phyloP scores from a whole-genome alignment of 1,140 invertebrate species.

The Macrostomum lignano region DNA sequence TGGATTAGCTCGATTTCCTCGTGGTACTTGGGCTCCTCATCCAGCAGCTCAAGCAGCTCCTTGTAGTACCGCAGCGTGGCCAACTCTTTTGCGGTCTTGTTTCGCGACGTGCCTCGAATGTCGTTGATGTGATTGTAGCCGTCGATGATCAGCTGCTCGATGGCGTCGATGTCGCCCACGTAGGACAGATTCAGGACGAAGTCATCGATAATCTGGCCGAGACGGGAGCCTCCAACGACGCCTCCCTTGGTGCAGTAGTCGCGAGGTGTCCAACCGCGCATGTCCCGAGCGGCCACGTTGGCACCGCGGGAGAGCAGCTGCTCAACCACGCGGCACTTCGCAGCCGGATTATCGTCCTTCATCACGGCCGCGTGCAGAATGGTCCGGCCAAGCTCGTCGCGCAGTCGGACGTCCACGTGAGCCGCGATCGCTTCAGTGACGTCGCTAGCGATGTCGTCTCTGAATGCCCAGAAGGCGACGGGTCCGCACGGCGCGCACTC shows the following conservation, averaged over 20 bases:
- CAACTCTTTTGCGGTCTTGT: slow-evolving; percentile 7
- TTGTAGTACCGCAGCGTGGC: slow-evolving; percentile 7
- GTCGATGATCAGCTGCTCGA: slow-evolving; percentile 9
- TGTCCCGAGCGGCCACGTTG: slow-evolving; percentile 10
- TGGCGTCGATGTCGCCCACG: slow-evolving; percentile 8
- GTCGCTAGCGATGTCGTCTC: slow-evolving; percentile 10
- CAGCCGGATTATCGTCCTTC: slow-evolving; percentile 6
- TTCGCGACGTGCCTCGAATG: slow-evolving; percentile 7
- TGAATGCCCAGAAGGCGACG: slow-evolving; percentile 12
- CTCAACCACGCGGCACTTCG: slow-evolving; percentile 9
- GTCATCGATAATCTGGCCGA: slow-evolving; percentile 8
- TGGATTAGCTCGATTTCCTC: neutral
- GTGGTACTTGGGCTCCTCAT: slow-evolving; percentile 5
- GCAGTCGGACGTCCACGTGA: slow-evolving; percentile 9
- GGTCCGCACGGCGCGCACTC: slow-evolving; percentile 11
- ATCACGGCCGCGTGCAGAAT: slow-evolving; percentile 9
- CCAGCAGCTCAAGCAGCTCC: slow-evolving; percentile 8
- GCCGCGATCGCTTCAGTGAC: slow-evolving; percentile 9
- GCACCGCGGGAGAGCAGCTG: slow-evolving; percentile 9
- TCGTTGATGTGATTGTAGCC: slow-evolving; percentile 11
- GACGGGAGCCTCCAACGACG: neutral
- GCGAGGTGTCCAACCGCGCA: slow-evolving; percentile 10
- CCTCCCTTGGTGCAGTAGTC: too few species aligned
- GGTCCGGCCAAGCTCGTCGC: slow-evolving; percentile 10
- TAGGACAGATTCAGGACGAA: slow-evolving; percentile 9